Evolutionary conservation across 92 coral and sea anemone species (phyloP), one percentile per base, ranked within the genome.

Genomic region (Epizoanthus stellaris): DNA sequence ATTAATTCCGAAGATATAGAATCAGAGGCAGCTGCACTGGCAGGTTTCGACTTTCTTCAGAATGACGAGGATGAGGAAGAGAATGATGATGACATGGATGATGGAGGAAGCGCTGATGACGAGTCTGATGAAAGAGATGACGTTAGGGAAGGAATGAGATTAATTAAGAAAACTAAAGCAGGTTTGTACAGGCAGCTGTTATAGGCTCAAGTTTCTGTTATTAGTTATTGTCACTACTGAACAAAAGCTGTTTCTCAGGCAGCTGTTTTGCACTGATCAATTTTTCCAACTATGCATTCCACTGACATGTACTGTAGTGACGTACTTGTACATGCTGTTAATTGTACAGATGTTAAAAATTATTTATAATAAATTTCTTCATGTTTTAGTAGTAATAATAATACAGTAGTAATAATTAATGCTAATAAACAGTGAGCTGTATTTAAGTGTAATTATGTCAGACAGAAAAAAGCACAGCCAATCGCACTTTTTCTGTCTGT

Each of bases 91-190:
- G 98, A 95, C 85, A 85, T 92, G 74, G 98, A 96, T 86, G 99
- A 97, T 76, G 99, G 99, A 4, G 99, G 99, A 13, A 97, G 98
- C 47, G 99, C 99, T 23, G 99, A 97, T 80, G 99, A 97, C 72
- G 99, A 97, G 84, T 94, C 98, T 3, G 99, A 97, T 82, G 99
- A 97, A 70, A 82, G 98, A 61, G 99, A 97, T 30, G 99, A 94
- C 17, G 85, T 89, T 11, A 85, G 93, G 13, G 73, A 89, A 52
- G 98, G 94, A 62, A 85, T 95, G 69, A 85, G 99, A 54, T 73
- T 88, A 23, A 85, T 77, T 42, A 96, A 94, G 85, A 96, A 95
- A 63, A 79, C 90, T 15, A 97, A 95, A 85, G 87, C 91, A 89
- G 99, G 99, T 96, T 23, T 45, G 82, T n/a, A 34, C 54, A 17